Conservation (phyloP, 2,113 vertebrate species). For the Callithrix jacchus region DNA sequence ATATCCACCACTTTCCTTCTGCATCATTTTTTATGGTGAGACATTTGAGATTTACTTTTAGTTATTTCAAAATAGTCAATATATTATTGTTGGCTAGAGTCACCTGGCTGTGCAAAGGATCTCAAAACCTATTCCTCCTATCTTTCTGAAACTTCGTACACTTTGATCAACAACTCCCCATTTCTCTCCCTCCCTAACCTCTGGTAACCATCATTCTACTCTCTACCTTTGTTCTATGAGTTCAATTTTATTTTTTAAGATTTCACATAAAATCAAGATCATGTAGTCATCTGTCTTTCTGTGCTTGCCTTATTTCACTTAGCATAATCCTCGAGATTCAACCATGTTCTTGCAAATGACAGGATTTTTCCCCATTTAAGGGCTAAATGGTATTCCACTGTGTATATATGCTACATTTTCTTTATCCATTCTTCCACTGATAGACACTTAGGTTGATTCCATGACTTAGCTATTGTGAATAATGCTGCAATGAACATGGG, state of each 20-base stretch:
- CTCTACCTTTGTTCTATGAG: background rate
- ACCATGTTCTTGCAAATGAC: background rate
- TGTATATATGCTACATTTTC: background rate
- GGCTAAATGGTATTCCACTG: background rate
- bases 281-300: background rate
- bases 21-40: background rate
- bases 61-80: background rate
- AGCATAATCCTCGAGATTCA: background rate
- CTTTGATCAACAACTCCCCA: background rate
- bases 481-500: background rate
- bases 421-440: background rate
- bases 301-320: background rate
- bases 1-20: background rate
- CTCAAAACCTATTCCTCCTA: background rate
- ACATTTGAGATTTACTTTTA: background rate
- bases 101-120: background rate
- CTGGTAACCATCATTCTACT: background rate
- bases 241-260: background rate
- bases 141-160: background rate
- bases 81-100: background rate
- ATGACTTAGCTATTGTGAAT: background rate
- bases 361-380: background rate
- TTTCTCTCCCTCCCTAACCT: background rate
- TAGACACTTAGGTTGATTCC: background rate
- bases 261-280: background rate